Percentiles rank a stretch among this genome's conserved stretches.
Conservation (phyloP, 1,140 invertebrate genomes). For the Brachionus rubens region DNA sequence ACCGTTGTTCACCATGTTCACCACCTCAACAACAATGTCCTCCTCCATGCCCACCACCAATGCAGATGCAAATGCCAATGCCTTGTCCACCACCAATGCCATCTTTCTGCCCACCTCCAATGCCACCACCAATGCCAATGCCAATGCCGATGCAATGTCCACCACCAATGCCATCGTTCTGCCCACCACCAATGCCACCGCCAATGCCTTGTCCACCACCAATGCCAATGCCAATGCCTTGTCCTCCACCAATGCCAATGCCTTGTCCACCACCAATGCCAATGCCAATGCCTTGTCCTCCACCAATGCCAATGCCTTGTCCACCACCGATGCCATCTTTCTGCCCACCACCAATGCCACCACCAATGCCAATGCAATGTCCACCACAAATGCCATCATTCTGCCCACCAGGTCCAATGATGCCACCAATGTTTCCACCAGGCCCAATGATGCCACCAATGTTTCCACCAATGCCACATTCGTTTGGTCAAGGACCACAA, state of each 20-base stretch:
- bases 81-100: constrained; percentile 7
- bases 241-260: constrained; percentile 9
- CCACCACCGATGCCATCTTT: constrained; percentile 1
- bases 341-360: constrained; percentile 11
- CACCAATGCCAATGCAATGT: constrained; percentile 2
- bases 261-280: background rate
- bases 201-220: background rate
- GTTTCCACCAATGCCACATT: background rate
- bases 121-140: background rate
- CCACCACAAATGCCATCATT: constrained; percentile 19
- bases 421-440: constrained; percentile 2
- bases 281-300: background rate
- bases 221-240: constrained; percentile 29
- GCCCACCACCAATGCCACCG: background rate
- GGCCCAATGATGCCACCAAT: background rate
- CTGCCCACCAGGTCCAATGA: background rate
- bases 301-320: background rate
- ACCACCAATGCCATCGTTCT: background rate
- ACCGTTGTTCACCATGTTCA: background rate
- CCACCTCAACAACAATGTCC: background rate
- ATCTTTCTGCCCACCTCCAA: background rate
- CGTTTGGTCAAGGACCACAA: background rate
- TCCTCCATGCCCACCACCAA: background rate
- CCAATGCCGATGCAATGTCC: background rate
- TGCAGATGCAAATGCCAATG: background rate